phyloP scores from a whole-genome alignment of 2,888 invertebrate genomes.

The Prosapia bicincta region DNA sequence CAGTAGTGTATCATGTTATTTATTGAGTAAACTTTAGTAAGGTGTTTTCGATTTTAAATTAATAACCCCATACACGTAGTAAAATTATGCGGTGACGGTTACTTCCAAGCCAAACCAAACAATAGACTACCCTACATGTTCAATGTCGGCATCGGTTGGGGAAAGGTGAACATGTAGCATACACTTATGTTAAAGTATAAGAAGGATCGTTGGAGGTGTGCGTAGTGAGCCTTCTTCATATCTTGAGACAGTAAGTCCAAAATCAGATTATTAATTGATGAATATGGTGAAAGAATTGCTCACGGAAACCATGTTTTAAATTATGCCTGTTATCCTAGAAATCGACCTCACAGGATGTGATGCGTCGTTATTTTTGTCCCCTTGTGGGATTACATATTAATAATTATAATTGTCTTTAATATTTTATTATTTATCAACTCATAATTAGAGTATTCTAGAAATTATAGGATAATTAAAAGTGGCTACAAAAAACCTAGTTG shows the following conservation, averaged over 20 bases:
- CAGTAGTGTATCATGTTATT: neutral
- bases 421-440: neutral
- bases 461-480: neutral
- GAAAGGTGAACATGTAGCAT: constrained; percentile 28
- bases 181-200: neutral
- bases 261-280: neutral
- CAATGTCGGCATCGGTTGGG: constrained; percentile 30
- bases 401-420: neutral
- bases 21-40: neutral
- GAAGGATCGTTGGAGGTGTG: constrained; percentile 4
- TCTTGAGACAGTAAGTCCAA: neutral
- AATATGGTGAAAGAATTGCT: neutral
- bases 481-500: neutral
- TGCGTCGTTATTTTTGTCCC: constrained; percentile 26
- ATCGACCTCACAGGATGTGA: constrained; percentile 23
- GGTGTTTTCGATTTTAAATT: neutral
- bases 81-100: constrained; percentile 35
- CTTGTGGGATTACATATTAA: neutral
- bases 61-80: neutral
- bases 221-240: neutral
- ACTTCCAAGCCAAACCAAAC: constrained; percentile 37
- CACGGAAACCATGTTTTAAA: neutral
- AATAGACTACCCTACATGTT: constrained; percentile 35
- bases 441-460: neutral
- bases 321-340: constrained; percentile 4